These are phyloP conservation scores for Heliconius hewitsoni DNA, from an alignment of 1,140 invertebrate species.

Conservation along the genomic window DNA sequence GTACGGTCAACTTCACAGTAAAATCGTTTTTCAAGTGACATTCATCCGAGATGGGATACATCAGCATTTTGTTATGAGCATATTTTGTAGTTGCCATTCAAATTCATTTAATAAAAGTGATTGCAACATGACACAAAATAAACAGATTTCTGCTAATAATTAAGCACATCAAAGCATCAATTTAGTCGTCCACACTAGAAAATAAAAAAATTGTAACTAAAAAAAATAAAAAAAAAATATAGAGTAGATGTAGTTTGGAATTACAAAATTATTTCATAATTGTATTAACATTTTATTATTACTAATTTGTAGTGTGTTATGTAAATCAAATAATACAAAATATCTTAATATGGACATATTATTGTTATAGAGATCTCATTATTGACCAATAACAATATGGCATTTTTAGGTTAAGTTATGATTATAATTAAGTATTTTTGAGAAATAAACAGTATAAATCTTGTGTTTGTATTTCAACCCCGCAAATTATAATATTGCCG, in stretches of 20 bases:
- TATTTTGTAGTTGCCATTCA: not conserved
- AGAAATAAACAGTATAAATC: constrained; percentile 56
- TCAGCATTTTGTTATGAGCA: not conserved
- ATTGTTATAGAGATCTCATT: constrained; percentile 78
- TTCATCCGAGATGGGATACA: not conserved
- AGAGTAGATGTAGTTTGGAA: constrained; percentile 69
- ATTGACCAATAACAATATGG: constrained; percentile 80
- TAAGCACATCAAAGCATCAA: constrained; percentile 35
- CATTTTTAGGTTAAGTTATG: constrained; percentile 79
- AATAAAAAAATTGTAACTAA: constrained; percentile 44
- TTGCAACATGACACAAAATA: constrained; percentile 17
- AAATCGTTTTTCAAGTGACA: not conserved
- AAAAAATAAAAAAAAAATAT: constrained; percentile 59
- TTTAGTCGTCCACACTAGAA: constrained; percentile 47
- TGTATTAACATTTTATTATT: constrained; percentile 69
- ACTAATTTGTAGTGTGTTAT: constrained; percentile 70
- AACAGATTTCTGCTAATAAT: constrained; percentile 19
- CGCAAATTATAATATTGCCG: constrained; percentile 55
- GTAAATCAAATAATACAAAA: constrained; percentile 57
- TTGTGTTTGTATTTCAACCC: constrained; percentile 53
- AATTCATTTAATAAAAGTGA: not conserved
- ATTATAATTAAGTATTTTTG: constrained; percentile 67
- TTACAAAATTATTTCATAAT: constrained; percentile 62
- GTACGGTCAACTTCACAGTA: not conserved
- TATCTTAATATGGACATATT: constrained; percentile 66